Conservation (phyloP, 2,888 invertebrate genomes). For the Phytoseiulus persimilis region DNA sequence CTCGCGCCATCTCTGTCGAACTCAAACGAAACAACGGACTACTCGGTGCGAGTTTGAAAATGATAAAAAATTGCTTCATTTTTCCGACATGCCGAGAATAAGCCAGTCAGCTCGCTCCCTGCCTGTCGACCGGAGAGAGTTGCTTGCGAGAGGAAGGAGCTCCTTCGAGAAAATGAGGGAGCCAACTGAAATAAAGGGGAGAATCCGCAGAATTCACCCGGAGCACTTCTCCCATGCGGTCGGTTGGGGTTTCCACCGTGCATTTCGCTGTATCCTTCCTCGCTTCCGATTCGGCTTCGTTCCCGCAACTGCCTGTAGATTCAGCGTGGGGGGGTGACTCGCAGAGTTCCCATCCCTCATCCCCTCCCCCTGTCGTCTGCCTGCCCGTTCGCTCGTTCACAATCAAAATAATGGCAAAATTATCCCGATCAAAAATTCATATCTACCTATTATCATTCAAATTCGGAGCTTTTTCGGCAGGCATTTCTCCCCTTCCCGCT, state of each 20-base stretch:
- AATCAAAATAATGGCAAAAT: conserved; percentile 38
- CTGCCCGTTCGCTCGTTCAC: not conserved
- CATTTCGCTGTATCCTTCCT: not conserved
- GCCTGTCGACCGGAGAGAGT: not conserved
- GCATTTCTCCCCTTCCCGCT: not conserved
- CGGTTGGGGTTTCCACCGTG: not conserved
- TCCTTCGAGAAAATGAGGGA: not conserved
- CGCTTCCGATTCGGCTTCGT: not conserved
- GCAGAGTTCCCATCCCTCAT: not conserved
- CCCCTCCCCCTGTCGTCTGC: not conserved
- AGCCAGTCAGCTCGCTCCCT: not conserved
- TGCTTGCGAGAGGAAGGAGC: not conserved
- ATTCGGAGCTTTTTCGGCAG: not conserved
- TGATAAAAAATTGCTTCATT: not conserved
- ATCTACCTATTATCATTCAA: conserved; percentile 39
- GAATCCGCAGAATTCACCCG: not conserved
- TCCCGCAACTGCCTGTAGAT: not conserved
- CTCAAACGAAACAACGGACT: not conserved
- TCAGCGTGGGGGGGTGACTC: not conserved
- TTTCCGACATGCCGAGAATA: not conserved
- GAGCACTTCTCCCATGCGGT: not conserved
- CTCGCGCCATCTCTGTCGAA: conserved; percentile 5
- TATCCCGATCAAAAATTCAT: conserved; percentile 38
- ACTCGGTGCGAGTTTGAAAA: not conserved
- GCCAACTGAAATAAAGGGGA: not conserved